Percentiles rank a stretch among this genome's conserved stretches.
phyloP scores from a whole-genome alignment of 92 coral and sea anemone species.

The Isaurus tuberculatus region DNA sequence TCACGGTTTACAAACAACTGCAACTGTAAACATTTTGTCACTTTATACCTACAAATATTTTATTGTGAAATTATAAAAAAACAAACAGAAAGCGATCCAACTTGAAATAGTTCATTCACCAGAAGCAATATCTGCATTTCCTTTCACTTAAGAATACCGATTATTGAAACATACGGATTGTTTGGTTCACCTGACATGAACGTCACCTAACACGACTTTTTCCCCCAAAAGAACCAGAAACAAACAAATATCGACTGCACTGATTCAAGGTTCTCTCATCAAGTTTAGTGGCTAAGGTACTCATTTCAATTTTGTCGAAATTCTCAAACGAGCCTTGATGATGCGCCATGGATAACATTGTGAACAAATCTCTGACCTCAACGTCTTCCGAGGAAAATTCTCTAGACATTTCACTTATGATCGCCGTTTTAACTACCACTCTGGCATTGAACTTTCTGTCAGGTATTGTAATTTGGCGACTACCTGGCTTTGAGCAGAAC shows the following conservation, averaged over 20 bases:
- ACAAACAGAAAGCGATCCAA: constrained; percentile 5
- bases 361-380: not conserved
- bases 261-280: not conserved
- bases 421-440: constrained; percentile 53
- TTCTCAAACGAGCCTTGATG: not conserved
- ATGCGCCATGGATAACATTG: not conserved
- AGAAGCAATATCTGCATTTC: not conserved
- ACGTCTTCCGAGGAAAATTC: not conserved
- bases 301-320: not conserved
- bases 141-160: not conserved
- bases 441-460: constrained; percentile 69
- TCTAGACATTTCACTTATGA: constrained; percentile 47
- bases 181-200: not conserved
- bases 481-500: constrained; percentile 76
- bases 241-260: not conserved
- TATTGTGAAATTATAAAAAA: constrained; percentile 8
- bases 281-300: not conserved
- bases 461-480: constrained; percentile 79
- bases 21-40: constrained; percentile 4
- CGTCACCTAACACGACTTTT: not conserved
- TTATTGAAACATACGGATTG: not conserved
- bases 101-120: constrained; percentile 17
- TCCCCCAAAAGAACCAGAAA: not conserved
- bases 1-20: not conserved
- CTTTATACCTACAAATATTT: not conserved